Evolutionary conservation across 2,888 invertebrate species (phyloP), one percentile per base, ranked within the genome.

Genomic region (Griposia aprilina): DNA sequence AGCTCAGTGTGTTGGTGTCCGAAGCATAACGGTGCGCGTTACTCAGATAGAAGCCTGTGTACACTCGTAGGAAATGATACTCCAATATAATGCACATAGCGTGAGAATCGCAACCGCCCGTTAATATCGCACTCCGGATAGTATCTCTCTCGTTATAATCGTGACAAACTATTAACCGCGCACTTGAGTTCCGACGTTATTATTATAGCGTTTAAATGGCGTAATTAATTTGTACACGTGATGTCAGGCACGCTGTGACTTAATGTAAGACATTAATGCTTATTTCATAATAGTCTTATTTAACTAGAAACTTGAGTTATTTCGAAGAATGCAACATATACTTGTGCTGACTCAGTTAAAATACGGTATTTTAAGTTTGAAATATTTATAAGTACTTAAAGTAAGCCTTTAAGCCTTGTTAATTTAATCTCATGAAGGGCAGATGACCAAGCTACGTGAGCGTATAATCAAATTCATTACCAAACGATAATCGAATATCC

Each of bases 1-100:
- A 94, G 94, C 91, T 92, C 94, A 95, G 94, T 95, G 91, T 94
- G 94, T 94, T 94, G 93, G 92, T 92, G 93, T 93, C 92, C 92
- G 91, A 92, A 90, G 90, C 90, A 87, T 94, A 94, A 94, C 95
- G 93, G 94, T 91, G 91, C 90, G 88, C 88, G 92, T 91, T 91
- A 89, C 82, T 85, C 82, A 74, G 78, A 93, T 93, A 93, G 92
- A 93, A 91, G 89, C 89, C 87, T 85, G 88, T 88, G 84, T 86
- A 90, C 84, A 90, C 90, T 86, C 84, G 88, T 84, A 91, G 92
- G 92, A 93, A 94, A 92, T 93, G 90, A 93, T 91, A 92, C 90
- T 88, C 90, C 91, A 90, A 90, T 89, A 89, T 90, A 90, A 90
- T 87, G 87, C 88, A 85, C 85, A 84, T 87, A 92, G 89, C 94